Evolutionary conservation across 2,888 invertebrate genomes (phyloP), one percentile per base, ranked within the genome.

Genomic region (Pristionchus mayeri): DNA sequence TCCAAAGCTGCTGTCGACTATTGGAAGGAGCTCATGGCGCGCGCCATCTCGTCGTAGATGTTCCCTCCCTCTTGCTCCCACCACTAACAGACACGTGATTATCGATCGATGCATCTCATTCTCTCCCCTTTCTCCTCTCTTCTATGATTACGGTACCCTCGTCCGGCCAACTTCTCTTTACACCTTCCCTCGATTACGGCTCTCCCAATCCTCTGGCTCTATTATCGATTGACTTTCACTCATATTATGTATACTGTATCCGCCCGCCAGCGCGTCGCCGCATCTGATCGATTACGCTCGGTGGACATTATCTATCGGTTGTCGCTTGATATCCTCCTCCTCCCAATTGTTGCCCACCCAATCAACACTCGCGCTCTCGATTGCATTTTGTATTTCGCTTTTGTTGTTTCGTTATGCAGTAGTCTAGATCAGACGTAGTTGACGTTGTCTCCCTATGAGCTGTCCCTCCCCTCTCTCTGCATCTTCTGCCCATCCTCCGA

Each of bases 41-140:
- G n/a, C n/a, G n/a, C n/a, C n/a, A n/a, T n/a, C n/a, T n/a, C n/a
- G n/a, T n/a, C n/a, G n/a, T n/a, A n/a, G n/a, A n/a, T n/a, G n/a
- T n/a, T n/a, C n/a, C n/a, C n/a, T n/a, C n/a, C n/a, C n/a, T n/a
- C n/a, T n/a, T n/a, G n/a, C n/a, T n/a, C n/a, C n/a, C n/a, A n/a
- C n/a, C n/a, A n/a, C n/a, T n/a, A n/a, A n/a, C n/a, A n/a, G n/a
- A 92, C 86, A 92, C 92, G 18, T 84, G 71, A 71, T 83, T 67
- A 81, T 81, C 57, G 76, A 48, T 76, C 27, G 60, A 60, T 60
- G 60, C 60, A 60, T 60, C 60, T 60, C 44, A 44, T 6, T 27
- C 40, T 40, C 75, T 44, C 24, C 44, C n/a, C n/a, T n/a, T n/a
- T 13, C 40, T 75, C 40, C 75, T 37, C 37, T 34, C 6, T 34